Percentiles rank a stretch among this genome's conserved stretches.
phyloP scores from a whole-genome alignment of 2,797 vertebrate genomes.

The Chanos chanos region DNA sequence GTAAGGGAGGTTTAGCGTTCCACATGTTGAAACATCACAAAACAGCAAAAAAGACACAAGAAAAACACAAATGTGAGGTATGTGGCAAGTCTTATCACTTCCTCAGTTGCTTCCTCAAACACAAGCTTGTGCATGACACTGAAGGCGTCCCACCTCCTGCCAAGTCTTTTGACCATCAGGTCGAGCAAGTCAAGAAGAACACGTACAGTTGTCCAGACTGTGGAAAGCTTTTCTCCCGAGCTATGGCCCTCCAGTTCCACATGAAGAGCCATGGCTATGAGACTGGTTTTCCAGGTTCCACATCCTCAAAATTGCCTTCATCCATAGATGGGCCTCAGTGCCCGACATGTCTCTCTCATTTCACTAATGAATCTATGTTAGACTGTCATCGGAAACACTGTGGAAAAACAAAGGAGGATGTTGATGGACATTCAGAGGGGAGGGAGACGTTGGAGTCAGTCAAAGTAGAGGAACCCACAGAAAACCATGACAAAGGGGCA shows the following conservation, averaged over 20 bases:
- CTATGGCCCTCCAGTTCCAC: conserved; percentile 78
- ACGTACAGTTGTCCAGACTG: conserved; percentile 74
- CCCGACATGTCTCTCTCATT: conserved; percentile 58
- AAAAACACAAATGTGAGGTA: conserved; percentile 69
- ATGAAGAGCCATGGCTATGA: conserved; percentile 78
- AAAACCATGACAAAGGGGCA: not conserved
- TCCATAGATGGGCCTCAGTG: conserved; percentile 57
- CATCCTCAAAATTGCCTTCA: conserved; percentile 40
- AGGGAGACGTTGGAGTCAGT: not conserved
- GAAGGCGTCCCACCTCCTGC: conserved; percentile 58
- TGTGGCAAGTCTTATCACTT: conserved; percentile 73
- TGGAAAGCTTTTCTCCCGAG: conserved; percentile 73
- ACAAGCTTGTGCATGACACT: conserved; percentile 67
- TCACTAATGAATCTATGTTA: conserved; percentile 60
- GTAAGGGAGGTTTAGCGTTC: conserved; percentile 65
- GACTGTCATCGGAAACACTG: conserved; percentile 66
- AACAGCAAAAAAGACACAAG: too few relatives aligned
- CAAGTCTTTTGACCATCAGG: conserved; percentile 76
- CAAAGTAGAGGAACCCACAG: not conserved
- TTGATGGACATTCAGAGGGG: not conserved
- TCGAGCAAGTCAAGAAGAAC: conserved; percentile 75
- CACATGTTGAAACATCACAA: conserved; percentile 72
- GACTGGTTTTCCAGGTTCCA: conserved; percentile 51
- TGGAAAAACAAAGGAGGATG: conserved; percentile 39
- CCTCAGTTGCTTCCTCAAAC: conserved; percentile 73